These are phyloP conservation scores for Siniperca obscura DNA, from an alignment of 2,797 vertebrate genomes.

Conservation along the genomic window DNA sequence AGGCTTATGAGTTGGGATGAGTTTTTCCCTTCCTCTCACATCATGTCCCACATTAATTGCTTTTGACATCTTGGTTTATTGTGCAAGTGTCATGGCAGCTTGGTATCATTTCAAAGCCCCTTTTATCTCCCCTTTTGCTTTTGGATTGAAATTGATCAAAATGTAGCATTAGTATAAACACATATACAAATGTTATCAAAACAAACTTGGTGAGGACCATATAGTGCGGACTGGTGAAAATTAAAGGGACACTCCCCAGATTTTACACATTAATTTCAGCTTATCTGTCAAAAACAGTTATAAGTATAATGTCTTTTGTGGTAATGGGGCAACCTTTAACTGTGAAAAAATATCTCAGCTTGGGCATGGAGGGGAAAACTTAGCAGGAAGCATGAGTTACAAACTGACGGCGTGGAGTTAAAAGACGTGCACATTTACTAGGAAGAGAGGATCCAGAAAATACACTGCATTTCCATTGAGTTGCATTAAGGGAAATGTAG, in stretches of 20 bases:
- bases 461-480: neutral
- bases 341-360: neutral
- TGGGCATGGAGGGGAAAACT: neutral
- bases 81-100: constrained; percentile 58
- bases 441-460: neutral
- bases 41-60: constrained; percentile 68
- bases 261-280: neutral
- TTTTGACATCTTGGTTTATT: constrained; percentile 76
- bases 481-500: constrained; percentile 13
- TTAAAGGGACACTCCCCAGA: neutral
- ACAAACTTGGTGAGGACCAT: neutral
- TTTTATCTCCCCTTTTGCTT: constrained; percentile 28
- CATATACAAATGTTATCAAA: constrained; percentile 8
- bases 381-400: neutral
- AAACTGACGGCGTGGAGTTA: neutral
- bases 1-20: constrained; percentile 71
- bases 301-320: neutral
- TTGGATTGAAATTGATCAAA: constrained; percentile 51
- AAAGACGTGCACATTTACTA: neutral
- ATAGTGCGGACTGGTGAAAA: neutral
- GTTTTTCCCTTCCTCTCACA: constrained; percentile 48
- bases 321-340: neutral
- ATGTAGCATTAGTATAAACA: constrained; percentile 27
- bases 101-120: constrained; percentile 44
- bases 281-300: neutral